These are phyloP conservation scores for Tragelaphus imberbis DNA, from an alignment of 2,113 vertebrate species.

Conservation along the genomic window DNA sequence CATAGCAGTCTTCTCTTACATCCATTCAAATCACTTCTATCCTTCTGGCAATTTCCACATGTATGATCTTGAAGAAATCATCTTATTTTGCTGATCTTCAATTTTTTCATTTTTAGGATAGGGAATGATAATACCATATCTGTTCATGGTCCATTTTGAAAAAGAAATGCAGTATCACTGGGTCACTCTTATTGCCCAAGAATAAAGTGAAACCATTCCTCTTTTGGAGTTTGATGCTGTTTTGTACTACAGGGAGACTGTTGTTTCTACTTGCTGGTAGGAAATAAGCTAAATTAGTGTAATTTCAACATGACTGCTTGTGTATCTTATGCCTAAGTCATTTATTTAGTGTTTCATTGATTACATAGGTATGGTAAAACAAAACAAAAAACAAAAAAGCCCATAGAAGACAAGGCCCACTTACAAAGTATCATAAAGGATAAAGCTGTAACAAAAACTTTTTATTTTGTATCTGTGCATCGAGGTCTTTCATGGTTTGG, in stretches of 20 bases:
- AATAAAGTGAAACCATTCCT: neutral
- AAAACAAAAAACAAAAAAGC: neutral
- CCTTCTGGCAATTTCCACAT: neutral
- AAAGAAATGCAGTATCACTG: neutral
- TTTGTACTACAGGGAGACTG: neutral
- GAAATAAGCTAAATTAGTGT: neutral
- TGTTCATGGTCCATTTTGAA: neutral
- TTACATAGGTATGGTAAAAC: neutral
- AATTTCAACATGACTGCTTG: neutral
- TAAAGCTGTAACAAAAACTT: neutral
- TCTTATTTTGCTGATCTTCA: neutral
- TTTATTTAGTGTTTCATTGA: neutral
- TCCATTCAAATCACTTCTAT: neutral
- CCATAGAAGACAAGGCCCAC: neutral
- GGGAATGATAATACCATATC: neutral
- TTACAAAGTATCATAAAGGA: neutral
- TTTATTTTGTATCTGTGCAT: neutral
- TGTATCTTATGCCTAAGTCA: neutral
- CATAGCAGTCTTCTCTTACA: neutral
- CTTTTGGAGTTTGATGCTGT: neutral
- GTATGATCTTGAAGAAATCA: neutral
- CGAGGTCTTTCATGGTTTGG: neutral
- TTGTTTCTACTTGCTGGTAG: neutral
- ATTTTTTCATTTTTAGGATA: neutral
- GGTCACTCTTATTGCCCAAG: neutral